Conservation (phyloP, 2,888 invertebrate genomes). For the Standfussiana lucernea region DNA sequence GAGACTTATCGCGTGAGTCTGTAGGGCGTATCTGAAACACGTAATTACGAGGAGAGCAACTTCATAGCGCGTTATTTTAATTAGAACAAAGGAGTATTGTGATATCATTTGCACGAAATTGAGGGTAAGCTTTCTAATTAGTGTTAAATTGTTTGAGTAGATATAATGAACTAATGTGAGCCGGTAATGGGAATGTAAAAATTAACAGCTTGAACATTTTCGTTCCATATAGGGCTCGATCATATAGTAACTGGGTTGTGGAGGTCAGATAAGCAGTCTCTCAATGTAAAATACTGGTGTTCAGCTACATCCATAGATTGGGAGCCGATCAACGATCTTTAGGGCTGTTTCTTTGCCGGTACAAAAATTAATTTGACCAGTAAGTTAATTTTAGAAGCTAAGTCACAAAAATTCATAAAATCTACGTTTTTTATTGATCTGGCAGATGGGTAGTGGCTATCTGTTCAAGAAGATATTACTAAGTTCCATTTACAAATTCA, state of each 20-base stretch:
- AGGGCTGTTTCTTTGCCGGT: neutral
- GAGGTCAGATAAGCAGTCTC: neutral
- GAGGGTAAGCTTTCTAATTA: constrained; percentile 53
- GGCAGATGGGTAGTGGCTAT: neutral
- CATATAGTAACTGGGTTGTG: neutral
- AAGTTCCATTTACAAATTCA: neutral
- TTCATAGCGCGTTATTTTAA: constrained; percentile 45
- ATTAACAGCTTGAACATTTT: neutral
- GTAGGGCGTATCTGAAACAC: too few relatives aligned
- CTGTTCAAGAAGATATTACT: neutral
- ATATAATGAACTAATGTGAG: constrained; percentile 26
- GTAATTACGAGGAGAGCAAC: constrained; percentile 33
- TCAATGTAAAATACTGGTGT: neutral
- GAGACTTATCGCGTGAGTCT: too few relatives aligned
- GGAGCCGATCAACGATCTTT: neutral
- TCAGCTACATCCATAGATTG: neutral
- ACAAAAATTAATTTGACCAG: neutral
- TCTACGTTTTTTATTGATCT: neutral
- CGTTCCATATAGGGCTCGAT: neutral
- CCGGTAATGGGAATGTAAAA: constrained; percentile 1
- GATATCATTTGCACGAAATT: constrained; percentile 52
- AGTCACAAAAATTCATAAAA: neutral
- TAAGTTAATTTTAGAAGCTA: neutral
- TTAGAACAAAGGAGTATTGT: constrained; percentile 55
- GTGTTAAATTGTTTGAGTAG: constrained; percentile 38